Base-by-base conservation (phyloP, 2,113 vertebrate species). In the Rhagologus leucostigma region DNA sequence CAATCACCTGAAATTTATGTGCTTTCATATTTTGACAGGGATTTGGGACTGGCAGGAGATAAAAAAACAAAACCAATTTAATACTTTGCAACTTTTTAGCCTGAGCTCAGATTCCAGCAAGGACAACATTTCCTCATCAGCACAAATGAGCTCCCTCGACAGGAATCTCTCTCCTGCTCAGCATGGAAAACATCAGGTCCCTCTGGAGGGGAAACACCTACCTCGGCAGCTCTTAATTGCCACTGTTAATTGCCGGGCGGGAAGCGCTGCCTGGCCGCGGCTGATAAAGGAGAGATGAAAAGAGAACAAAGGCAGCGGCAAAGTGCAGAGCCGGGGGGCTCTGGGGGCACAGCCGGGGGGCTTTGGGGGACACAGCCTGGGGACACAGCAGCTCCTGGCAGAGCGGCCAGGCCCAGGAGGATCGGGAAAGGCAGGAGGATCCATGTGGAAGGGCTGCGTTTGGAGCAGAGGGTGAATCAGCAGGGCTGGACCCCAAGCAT, bases 151-250 rank as follows among this genome's bases (percentile, higher is more conserved):
- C 85, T 96, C 56, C 42, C 93, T 81, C 59, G 15, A 92, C 44
- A 56, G 76, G 93, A 81, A 94, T 75, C 68, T 80, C 55, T 93
- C 82, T 87, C 53, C 74, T 32, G 68, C 90, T 90, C 93, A 93
- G 93, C 94, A 80, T 12, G 87, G 84, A 73, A 79, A 90, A 83
- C 59, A 79, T 63, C 87, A 52, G 60, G 50, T 93, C 81, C 59
- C 82, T 80, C 55, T 17, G n/a, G 63, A 90, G 42, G 87, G 67
- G 87, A 94, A 96, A 93, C 91, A 95, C 91, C 93, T 85, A 83
- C 87, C 79, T 84, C 79, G 81, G 90, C 87, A 90, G 14, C 78
- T 90, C 78, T 63, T 96, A 95, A 97, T 94, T 96, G 95, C 70
- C 55, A 6, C 79, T 83, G 78, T 89, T 96, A 96, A 95, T 93